Conservation (phyloP, 2,888 invertebrate species). For the Drosophila anomalata region DNA sequence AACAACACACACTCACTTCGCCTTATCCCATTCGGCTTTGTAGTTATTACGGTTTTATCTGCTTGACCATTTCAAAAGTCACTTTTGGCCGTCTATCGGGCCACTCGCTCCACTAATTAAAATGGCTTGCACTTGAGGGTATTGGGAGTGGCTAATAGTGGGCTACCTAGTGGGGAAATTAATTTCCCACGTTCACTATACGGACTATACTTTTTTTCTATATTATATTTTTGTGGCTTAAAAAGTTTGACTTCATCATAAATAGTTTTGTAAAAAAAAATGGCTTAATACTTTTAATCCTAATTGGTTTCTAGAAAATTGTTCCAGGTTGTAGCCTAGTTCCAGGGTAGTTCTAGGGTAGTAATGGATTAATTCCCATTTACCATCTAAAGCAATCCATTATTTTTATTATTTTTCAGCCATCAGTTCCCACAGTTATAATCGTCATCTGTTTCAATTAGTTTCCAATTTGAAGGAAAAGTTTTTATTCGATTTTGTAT, state of each 20-base stretch:
- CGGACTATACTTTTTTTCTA: too few species aligned
- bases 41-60: slow-evolving; percentile 77
- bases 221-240: too few species aligned
- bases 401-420: neutral
- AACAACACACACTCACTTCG: slow-evolving; percentile 9
- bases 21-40: slow-evolving; percentile 58
- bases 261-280: too few species aligned
- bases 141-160: slow-evolving; percentile 46
- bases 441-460: slow-evolving; percentile 15
- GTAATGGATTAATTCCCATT: neutral
- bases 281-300: neutral
- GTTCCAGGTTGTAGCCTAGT: too few species aligned
- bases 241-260: too few species aligned
- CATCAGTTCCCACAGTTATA: neutral
- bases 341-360: neutral
- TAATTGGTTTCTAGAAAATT: neutral
- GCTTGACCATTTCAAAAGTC: slow-evolving; percentile 66
- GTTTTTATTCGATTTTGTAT: slow-evolving; percentile 8
- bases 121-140: slow-evolving; percentile 60
- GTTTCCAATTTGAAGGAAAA: slow-evolving; percentile 6
- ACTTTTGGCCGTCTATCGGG: slow-evolving; percentile 48
- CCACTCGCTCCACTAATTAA: slow-evolving; percentile 61
- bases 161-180: slow-evolving; percentile 37
- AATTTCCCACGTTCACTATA: slow-evolving; percentile 51
- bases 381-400: neutral